These are phyloP conservation scores for Lota lota DNA, from an alignment of 2,113 vertebrate species.

Conservation along the genomic window DNA sequence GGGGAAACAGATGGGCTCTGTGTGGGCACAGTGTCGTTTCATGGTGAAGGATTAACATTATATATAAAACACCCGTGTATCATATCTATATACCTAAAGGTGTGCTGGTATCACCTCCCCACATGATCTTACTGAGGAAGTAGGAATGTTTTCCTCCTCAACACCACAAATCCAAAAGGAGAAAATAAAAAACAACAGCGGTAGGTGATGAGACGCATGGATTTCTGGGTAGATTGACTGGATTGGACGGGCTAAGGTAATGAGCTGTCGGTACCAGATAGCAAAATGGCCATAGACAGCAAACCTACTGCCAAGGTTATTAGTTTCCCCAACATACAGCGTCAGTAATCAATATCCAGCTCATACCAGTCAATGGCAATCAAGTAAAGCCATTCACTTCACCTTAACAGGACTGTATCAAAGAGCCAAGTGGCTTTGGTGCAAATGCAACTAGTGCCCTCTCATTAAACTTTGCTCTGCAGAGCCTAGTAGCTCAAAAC, in stretches of 20 bases:
- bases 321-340: constrained; percentile 14
- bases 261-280: constrained; percentile 33
- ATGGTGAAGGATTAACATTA: too few relatives aligned
- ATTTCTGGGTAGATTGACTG: constrained; percentile 32
- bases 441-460: constrained; percentile 14
- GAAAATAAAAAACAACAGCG: background rate
- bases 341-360: constrained; percentile 36
- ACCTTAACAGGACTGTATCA: constrained; percentile 23
- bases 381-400: constrained; percentile 35
- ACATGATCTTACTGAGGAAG: background rate
- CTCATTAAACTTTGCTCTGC: constrained; percentile 13
- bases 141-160: background rate
- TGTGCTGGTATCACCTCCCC: background rate
- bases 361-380: background rate
- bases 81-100: too few relatives aligned
- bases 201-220: background rate
- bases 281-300: constrained; percentile 16
- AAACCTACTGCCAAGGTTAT: constrained; percentile 36
- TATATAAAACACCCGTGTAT: too few relatives aligned
- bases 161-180: background rate
- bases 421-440: constrained; percentile 18
- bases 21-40: too few relatives aligned
- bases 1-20: too few relatives aligned
- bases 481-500: too few relatives aligned
- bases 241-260: constrained; percentile 34